Evolutionary conservation across 2,797 vertebrate genomes (phyloP), one percentile per base, ranked within the genome.

Genomic region (Alauda arvensis): DNA sequence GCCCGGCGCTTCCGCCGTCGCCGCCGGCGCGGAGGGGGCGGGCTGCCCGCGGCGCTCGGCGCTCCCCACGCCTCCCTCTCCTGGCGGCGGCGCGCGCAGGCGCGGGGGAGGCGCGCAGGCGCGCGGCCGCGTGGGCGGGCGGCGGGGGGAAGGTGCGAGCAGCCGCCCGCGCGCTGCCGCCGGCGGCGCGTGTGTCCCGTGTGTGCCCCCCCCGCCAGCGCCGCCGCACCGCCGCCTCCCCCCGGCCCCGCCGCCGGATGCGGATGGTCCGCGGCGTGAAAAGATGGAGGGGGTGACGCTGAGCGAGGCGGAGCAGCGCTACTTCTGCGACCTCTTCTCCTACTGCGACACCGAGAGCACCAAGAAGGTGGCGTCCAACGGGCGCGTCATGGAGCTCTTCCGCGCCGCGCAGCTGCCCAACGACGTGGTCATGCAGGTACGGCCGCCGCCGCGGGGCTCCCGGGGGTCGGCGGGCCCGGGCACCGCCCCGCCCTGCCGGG

Each of bases 341-440:
- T 99, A 99, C 97, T 99, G 99, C 98, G 99, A 99, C 97, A 98
- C 98, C 93, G 99, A 99, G 95, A 98, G 98, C 97, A 98, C 98
- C 93, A 99, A 99, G 95, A 99, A 99, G 98, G 98, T 99, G 96
- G 98, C 98, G 77, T 98, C 98, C 93, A 98, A 98, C 90, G 98
- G 98, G 81, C 98, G 98, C 95, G 99, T 99, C 95, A 97, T 99
- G 93, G 99, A 99, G 97, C 98, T 99, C 87, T 99, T 99, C 97
- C 97, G 98, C 97, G 98, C 99, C 97, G 98, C 99, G 94, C 99
- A 99, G 98, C 98, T 99, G 61, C 98, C 98, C 89, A 98, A 96
- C 97, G 99, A 99, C 96, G 98, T 99, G 95, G 98, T 99, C 94
- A 96, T 98, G 89, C 99, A 99, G 99, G 99, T 99, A 97, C 52